These are phyloP conservation scores for Plebejus melissa DNA, from an alignment of 2,888 invertebrate genomes.

Conservation along the genomic window DNA sequence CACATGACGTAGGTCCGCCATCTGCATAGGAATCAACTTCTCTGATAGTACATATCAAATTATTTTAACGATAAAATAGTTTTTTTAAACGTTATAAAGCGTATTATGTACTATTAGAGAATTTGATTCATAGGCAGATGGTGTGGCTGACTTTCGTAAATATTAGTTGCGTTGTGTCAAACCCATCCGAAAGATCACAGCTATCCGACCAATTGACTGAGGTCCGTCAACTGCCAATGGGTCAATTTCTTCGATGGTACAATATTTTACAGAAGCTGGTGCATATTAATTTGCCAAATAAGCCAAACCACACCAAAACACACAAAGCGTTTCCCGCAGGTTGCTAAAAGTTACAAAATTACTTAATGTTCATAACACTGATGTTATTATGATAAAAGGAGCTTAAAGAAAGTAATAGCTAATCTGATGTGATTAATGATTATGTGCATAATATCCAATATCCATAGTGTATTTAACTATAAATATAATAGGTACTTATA, in stretches of 20 bases:
- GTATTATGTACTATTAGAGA: not conserved
- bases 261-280: not conserved
- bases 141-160: too few relatives aligned
- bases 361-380: not conserved
- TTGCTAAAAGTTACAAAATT: not conserved
- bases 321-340: not conserved
- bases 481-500: too few relatives aligned
- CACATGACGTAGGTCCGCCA: too few relatives aligned
- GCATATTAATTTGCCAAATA: not conserved
- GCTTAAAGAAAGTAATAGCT: not conserved
- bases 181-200: too few relatives aligned
- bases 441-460: not conserved
- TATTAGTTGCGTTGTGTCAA: too few relatives aligned
- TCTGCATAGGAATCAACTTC: too few relatives aligned
- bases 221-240: too few relatives aligned
- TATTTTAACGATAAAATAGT: not conserved
- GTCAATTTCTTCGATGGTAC: too few relatives aligned
- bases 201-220: too few relatives aligned
- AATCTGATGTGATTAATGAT: too few relatives aligned
- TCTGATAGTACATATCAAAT: not conserved
- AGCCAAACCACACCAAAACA: not conserved
- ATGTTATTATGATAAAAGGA: not conserved
- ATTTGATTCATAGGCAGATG: too few relatives aligned
- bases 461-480: not conserved
- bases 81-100: not conserved